A percentile compares a stretch with the other conserved stretches of the same genome.
phyloP scores from a whole-genome alignment of 2,888 invertebrate genomes.

The Cheilosia soror region DNA sequence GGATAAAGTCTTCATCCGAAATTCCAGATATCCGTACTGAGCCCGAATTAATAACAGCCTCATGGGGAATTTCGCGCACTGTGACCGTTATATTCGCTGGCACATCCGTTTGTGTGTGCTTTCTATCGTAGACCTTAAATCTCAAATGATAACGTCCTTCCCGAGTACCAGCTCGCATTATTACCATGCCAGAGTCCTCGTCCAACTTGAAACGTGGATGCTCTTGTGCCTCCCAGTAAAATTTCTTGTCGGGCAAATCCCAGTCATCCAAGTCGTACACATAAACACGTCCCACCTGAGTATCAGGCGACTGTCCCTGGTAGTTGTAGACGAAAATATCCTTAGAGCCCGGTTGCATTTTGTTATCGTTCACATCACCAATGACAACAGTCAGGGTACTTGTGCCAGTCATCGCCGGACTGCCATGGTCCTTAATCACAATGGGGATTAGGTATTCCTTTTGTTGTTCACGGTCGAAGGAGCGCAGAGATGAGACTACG shows the following conservation, averaged over 20 bases:
- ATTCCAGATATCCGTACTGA: conserved; percentile 96
- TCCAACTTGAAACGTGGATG: conserved; percentile 95
- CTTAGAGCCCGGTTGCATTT: conserved; percentile 99
- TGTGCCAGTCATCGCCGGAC: conserved; percentile 98
- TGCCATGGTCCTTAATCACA: conserved; percentile 98
- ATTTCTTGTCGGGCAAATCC: conserved; percentile 99
- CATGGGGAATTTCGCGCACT: conserved; percentile 97
- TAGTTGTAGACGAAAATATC: conserved; percentile 99
- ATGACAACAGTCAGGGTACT: conserved; percentile 98
- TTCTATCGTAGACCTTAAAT: conserved; percentile 96
- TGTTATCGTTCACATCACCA: conserved; percentile 99
- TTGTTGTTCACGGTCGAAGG: conserved; percentile 97
- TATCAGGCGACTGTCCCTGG: conserved; percentile 94
- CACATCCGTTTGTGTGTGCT: conserved; percentile 97
- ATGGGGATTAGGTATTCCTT: conserved; percentile 98
- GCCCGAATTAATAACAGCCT: conserved; percentile 97
- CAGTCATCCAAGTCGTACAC: conserved; percentile 99
- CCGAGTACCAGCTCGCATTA: conserved; percentile 96
- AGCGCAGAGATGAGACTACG: conserved; percentile 95
- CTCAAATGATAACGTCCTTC: conserved; percentile 93
- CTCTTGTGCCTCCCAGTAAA: conserved; percentile 95
- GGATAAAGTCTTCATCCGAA: conserved; percentile 97
- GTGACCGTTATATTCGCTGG: conserved; percentile 98
- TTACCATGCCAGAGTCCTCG: conserved; percentile 97
- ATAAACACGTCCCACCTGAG: conserved; percentile 97